A percentile compares a stretch with the other conserved stretches of the same genome.
These are phyloP conservation scores for Calosoma granatense DNA, from an alignment of 1,140 invertebrate species.

Conservation along the genomic window DNA sequence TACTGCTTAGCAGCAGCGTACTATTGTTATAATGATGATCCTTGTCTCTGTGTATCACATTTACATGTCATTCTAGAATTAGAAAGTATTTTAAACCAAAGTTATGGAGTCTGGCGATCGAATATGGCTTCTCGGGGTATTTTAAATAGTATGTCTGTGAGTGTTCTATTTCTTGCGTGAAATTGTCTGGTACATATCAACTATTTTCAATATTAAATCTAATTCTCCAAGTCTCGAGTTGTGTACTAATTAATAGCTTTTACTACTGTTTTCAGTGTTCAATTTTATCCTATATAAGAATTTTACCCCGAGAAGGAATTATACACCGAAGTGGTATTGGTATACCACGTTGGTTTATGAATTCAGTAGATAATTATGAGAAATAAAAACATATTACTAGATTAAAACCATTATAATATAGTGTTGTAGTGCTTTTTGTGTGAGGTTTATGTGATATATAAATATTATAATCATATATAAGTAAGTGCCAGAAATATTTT, in stretches of 20 bases:
- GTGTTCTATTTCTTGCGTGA: conserved; percentile 2
- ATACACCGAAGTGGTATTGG: neutral
- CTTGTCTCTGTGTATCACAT: conserved; percentile 6
- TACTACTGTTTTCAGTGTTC: neutral
- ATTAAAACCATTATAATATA: conserved; percentile 20
- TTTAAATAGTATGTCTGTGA: neutral
- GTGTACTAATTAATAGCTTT: too few relatives aligned
- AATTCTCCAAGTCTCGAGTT: neutral
- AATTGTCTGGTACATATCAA: conserved; percentile 1
- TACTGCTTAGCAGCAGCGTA: conserved; percentile 3
- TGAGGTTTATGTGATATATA: conserved; percentile 39
- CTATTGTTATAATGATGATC: neutral
- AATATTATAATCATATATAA: conserved; percentile 17
- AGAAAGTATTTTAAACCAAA: conserved; percentile 1
- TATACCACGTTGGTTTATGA: neutral
- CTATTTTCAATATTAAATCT: neutral
- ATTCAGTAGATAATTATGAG: neutral
- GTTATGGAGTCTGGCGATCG: neutral
- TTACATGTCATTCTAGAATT: conserved; percentile 2
- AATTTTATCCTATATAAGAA: neutral
- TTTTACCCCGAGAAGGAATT: neutral
- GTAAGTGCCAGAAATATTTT: neutral
- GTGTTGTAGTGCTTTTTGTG: conserved; percentile 37
- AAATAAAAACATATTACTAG: conserved; percentile 18
- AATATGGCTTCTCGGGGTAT: conserved; percentile 4